Conservation (phyloP, 2,888 invertebrate genomes). For the Rhorus exstirpatorius region DNA sequence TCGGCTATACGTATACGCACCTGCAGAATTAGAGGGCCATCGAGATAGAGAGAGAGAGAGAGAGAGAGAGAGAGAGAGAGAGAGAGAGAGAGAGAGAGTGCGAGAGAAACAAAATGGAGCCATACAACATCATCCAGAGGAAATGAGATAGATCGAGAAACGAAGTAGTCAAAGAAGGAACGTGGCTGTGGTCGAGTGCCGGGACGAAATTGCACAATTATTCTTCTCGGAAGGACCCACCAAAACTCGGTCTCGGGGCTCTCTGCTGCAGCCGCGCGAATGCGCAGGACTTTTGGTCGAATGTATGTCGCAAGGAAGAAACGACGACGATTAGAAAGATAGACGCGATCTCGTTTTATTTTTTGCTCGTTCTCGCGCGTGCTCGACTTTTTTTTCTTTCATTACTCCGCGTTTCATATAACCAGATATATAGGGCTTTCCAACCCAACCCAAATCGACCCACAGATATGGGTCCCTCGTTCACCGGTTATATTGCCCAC, state of each 20-base stretch:
- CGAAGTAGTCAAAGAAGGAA: constrained; percentile 23
- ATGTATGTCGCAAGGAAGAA: constrained; percentile 72
- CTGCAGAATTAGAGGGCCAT: constrained; percentile 77
- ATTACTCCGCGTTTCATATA: neutral
- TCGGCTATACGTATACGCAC: constrained; percentile 48
- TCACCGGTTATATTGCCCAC: too few relatives aligned
- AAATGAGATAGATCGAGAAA: constrained; percentile 5
- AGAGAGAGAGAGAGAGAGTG: constrained; percentile 8
- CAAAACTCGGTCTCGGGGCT: constrained; percentile 45
- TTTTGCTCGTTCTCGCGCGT: constrained; percentile 26
- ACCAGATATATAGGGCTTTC: neutral
- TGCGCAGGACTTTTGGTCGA: constrained; percentile 16
- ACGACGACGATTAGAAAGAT: constrained; percentile 61
- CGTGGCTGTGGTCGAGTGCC: constrained; percentile 51
- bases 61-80: neutral
- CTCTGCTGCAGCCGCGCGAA: constrained; percentile 42
- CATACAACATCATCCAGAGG: constrained; percentile 12
- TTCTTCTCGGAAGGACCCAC: constrained; percentile 73
- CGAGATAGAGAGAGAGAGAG: constrained; percentile 75
- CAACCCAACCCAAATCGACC: neutral
- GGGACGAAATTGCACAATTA: constrained; percentile 78
- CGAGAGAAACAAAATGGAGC: constrained; percentile 7
- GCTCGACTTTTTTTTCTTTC: constrained; percentile 26
- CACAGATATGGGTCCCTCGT: too few relatives aligned
- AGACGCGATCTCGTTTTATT: constrained; percentile 73